Base-by-base conservation (phyloP, 2,797 vertebrate genomes). In the Hippopotamyrus pictus region DNA sequence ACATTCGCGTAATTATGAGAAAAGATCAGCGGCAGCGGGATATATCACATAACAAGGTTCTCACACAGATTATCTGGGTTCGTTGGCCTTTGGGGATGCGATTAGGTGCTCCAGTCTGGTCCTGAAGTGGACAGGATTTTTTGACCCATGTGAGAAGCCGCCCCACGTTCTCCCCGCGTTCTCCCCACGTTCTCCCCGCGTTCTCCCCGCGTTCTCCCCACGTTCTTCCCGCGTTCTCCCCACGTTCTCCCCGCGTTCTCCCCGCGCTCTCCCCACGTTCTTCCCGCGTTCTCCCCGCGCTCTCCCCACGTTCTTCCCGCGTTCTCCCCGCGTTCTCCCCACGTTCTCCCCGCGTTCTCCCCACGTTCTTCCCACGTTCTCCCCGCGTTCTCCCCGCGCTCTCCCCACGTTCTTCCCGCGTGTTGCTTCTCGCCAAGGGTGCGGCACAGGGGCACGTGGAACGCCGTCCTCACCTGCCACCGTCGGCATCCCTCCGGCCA, bases 31-130 rank as follows among this genome's bases (percentile, higher is more conserved):
- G 22, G n/a, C n/a, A 59, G 41, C 12, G 3, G 54, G 2, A 46
- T 53, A 59, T 89, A 41, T 84, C 79, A 33, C 54, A 7, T 89
- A 19, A 89, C 76, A 33, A 89, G 51, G 33, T 84, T 84, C 79
- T 89, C 88, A 84, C 53, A 17, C 37, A 54, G 76, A 89, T 89
- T 85, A 89, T 33, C 37, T 12, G 33, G n/a, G 33, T 22, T 46
- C 22, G n/a, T n/a, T 41, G 82, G 17, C 41, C 17, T 4, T 11
- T 14, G 4, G 17, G 44, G 44, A 22, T 11, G 25, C 3, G 29
- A 33, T 29, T 14, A 29, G 65, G 11, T 9, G 29, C 65, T 69
- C 11, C 29, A 33, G 22, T 69, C 29, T 33, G 65, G 25, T 69
- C 29, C 65, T 73, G 65, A 73, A 3, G 29, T 33, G 29, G 65